These are phyloP conservation scores for Urocyon cinereoargenteus DNA, from an alignment of 2,797 vertebrate genomes.

Conservation along the genomic window DNA sequence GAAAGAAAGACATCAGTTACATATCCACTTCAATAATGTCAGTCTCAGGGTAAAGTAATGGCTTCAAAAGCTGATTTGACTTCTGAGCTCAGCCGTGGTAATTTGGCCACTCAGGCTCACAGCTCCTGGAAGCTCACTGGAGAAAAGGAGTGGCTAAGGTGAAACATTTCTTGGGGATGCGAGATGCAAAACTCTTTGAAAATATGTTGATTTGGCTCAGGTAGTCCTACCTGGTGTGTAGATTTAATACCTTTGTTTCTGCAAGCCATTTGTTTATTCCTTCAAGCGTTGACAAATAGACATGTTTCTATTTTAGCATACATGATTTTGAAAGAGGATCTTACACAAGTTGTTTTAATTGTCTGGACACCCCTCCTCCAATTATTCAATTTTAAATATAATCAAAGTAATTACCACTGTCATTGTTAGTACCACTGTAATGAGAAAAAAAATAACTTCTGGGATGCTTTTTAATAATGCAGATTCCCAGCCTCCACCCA, in stretches of 20 bases:
- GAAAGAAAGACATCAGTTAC: background rate
- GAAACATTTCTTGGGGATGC: background rate
- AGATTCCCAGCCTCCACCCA: background rate
- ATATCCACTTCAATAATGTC: background rate
- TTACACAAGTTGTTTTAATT: background rate
- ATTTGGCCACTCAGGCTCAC: too few species aligned
- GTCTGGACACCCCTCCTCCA: background rate
- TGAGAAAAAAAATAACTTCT: constrained; percentile 56
- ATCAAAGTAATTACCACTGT: constrained; percentile 43
- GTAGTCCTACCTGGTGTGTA: background rate
- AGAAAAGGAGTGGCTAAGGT: background rate
- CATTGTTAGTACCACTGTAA: constrained; percentile 12
- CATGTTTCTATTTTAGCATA: constrained; percentile 14
- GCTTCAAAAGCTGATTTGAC: background rate
- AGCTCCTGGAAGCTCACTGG: background rate
- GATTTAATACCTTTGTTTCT: constrained; percentile 15
- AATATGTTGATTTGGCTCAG: background rate
- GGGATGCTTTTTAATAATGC: constrained; percentile 21
- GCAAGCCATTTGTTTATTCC: background rate
- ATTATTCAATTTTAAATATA: background rate
- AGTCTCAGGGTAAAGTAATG: background rate
- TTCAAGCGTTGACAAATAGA: background rate
- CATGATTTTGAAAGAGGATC: constrained; percentile 52
- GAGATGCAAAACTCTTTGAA: background rate
- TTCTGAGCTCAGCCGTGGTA: background rate